A percentile compares a stretch with the other conserved stretches of the same genome.
These are phyloP conservation scores for Clarias pachynema DNA, from an alignment of 2,797 vertebrate species.

Conservation along the genomic window DNA sequence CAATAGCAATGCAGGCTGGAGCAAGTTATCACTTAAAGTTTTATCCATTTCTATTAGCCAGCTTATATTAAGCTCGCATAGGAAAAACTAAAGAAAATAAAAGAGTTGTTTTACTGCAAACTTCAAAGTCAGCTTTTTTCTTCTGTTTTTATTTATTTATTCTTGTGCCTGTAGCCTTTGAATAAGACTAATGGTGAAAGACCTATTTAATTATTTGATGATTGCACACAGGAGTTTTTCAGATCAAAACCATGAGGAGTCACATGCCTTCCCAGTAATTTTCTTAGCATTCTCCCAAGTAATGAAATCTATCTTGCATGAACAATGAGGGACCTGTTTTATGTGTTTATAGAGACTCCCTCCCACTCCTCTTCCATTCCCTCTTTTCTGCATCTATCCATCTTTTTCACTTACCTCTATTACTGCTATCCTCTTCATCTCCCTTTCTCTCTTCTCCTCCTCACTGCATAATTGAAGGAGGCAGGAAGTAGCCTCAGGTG, in stretches of 20 bases:
- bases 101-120: background rate
- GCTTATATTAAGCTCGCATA: background rate
- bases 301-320: constrained; percentile 20
- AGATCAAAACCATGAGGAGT: constrained; percentile 24
- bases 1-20: no score
- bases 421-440: constrained; percentile 19
- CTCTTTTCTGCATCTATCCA: background rate
- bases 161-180: background rate
- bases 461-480: constrained; percentile 6
- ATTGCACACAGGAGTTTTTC: constrained; percentile 34
- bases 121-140: constrained; percentile 25
- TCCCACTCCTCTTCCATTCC: background rate
- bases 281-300: constrained; percentile 28
- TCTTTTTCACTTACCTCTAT: constrained; percentile 27
- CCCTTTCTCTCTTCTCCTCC: constrained; percentile 12
- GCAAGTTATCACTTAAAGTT: no score
- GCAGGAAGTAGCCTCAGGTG: constrained; percentile 47
- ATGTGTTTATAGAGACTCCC: background rate
- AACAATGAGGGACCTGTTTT: constrained; percentile 24
- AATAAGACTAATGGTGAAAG: background rate
- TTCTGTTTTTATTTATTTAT: background rate
- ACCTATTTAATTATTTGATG: constrained; percentile 20
- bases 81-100: constrained; percentile 15
- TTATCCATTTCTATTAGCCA: no score
- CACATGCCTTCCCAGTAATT: constrained; percentile 35